These are phyloP conservation scores for Zalophus californianus DNA, from an alignment of 2,797 vertebrate genomes.

Conservation along the genomic window DNA sequence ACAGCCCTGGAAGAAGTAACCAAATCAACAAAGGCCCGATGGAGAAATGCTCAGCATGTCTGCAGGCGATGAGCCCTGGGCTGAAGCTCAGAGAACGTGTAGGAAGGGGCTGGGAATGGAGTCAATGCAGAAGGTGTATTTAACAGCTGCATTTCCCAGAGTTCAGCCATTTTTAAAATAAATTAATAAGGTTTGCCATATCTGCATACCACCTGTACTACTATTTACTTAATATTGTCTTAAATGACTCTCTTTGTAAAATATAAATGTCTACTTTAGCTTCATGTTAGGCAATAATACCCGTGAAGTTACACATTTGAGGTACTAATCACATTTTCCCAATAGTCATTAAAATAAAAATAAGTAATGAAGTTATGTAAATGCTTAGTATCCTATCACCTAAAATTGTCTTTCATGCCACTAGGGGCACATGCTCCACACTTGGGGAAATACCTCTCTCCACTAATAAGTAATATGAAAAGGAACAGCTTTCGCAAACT, in stretches of 20 bases:
- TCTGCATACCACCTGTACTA: background rate
- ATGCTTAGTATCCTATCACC: background rate
- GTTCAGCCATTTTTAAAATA: slow-evolving; percentile 15
- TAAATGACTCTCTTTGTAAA: slow-evolving; percentile 54
- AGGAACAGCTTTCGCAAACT: background rate
- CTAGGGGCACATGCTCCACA: background rate
- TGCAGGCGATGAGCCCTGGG: background rate
- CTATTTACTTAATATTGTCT: slow-evolving; percentile 60
- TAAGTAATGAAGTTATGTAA: slow-evolving; percentile 52
- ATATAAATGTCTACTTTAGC: slow-evolving; percentile 53
- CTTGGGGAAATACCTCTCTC: slow-evolving; percentile 2
- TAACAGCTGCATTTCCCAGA: slow-evolving; percentile 30
- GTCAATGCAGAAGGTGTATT: background rate
- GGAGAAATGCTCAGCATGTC: background rate
- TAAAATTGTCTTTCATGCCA: background rate
- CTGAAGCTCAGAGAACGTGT: background rate
- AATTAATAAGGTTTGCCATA: slow-evolving; percentile 11
- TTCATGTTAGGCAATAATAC: slow-evolving; percentile 23
- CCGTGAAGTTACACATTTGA: slow-evolving; percentile 58
- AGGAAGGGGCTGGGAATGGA: background rate
- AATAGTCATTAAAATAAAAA: slow-evolving; percentile 70
- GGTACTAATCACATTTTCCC: slow-evolving; percentile 56
- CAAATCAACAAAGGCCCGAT: background rate
- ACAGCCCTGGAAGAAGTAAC: background rate
- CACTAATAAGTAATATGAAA: slow-evolving; percentile 8